Conservation (phyloP, 2,888 invertebrate species). For the Sericinus montela region DNA sequence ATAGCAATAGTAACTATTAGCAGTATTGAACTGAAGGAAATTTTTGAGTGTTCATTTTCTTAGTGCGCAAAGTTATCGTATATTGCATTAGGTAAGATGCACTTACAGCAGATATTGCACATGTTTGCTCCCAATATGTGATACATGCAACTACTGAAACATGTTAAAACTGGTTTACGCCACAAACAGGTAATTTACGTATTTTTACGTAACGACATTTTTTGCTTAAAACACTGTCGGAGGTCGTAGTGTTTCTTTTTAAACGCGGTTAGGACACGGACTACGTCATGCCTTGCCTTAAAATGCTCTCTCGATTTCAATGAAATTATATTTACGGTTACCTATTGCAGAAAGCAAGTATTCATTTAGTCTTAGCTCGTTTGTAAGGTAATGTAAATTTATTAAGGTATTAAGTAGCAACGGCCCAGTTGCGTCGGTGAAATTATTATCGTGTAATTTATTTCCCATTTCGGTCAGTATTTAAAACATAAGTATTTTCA, state of each 20-base stretch:
- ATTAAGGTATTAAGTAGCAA: slow-evolving; percentile 51
- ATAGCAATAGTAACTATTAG: too few relatives aligned
- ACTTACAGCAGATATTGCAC: not conserved
- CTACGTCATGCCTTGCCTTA: slow-evolving; percentile 63
- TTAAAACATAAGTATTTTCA: slow-evolving; percentile 72
- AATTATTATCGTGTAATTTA: slow-evolving; percentile 70
- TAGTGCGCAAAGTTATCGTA: not conserved
- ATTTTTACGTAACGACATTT: not conserved
- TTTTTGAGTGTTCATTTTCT: not conserved
- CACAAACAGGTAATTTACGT: not conserved
- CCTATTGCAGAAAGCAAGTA: slow-evolving; percentile 76
- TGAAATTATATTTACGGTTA: slow-evolving; percentile 76
- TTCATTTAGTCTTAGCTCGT: slow-evolving; percentile 63
- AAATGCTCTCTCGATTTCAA: slow-evolving; percentile 73
- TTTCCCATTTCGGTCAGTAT: slow-evolving; percentile 79
- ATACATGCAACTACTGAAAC: not conserved
- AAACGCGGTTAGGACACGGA: not conserved
- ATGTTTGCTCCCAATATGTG: too few relatives aligned
- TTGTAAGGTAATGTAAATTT: slow-evolving; percentile 63
- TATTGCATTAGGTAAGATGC: not conserved
- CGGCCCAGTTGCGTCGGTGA: slow-evolving; percentile 49
- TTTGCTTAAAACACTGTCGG: not conserved
- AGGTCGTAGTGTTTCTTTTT: slow-evolving; percentile 1
- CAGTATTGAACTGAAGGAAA: not conserved
- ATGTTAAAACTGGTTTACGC: not conserved